Evolutionary conservation across 2,797 vertebrate genomes (phyloP).

Genomic region (Serranus cabrilla): DNA sequence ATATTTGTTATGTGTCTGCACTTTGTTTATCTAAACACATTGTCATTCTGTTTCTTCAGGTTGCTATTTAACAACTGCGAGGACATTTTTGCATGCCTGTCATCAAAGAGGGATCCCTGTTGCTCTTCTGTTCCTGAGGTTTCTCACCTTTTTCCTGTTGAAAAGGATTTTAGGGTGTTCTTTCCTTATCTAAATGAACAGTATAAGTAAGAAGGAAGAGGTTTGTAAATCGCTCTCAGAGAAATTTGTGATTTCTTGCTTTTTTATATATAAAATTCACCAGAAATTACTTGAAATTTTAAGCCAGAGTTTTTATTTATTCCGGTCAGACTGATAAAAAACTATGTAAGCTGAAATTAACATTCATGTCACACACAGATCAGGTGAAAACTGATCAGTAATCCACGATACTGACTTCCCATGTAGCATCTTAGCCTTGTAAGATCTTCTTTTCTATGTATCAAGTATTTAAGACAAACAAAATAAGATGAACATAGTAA

Average conservation of each 20-base stretch:
- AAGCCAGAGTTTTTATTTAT: neutral
- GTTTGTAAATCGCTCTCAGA: neutral
- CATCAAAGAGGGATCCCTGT: neutral
- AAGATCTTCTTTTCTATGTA: conserved; percentile 18
- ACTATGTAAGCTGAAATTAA: conserved; percentile 3
- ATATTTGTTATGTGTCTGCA: neutral
- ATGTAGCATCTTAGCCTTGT: neutral
- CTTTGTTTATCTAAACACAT: neutral
- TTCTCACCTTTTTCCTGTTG: neutral
- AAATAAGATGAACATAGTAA: conserved; percentile 43
- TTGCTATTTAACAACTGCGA: neutral
- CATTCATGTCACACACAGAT: conserved; percentile 5
- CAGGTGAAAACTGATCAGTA: neutral
- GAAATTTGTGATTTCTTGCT: conserved; percentile 14
- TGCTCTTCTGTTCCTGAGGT: neutral
- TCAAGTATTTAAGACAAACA: conserved; percentile 35
- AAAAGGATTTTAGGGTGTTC: neutral
- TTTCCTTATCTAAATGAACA: neutral
- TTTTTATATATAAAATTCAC: conserved; percentile 16
- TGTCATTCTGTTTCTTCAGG: neutral
- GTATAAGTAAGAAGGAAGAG: too few relatives aligned
- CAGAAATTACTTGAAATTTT: neutral
- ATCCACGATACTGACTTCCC: neutral
- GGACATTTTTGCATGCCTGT: neutral
- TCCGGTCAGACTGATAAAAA: conserved; percentile 5